phyloP scores from a whole-genome alignment of 2,888 invertebrate genomes.

The Andricus curvator region DNA sequence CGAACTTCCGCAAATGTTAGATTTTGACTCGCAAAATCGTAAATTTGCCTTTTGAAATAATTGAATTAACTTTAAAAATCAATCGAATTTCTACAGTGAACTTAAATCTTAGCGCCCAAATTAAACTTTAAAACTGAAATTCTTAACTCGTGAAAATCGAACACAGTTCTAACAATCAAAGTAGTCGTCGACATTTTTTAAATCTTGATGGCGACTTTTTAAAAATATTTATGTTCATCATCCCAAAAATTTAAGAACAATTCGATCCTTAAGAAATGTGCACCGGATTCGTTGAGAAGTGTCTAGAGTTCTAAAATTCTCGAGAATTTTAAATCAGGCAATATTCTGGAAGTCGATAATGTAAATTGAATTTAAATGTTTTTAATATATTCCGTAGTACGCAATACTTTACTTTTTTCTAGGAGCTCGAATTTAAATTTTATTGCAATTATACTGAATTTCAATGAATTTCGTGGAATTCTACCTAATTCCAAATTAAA shows the following conservation, averaged over 20 bases:
- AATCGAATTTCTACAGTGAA: not conserved
- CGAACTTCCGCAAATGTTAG: not conserved
- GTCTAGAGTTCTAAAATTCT: not conserved
- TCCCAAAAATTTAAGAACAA: not conserved
- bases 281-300: not conserved
- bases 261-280: slow-evolving; percentile 11
- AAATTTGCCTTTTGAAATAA: not conserved
- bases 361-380: too few species aligned
- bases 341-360: not conserved
- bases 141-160: not conserved
- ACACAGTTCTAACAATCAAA: not conserved
- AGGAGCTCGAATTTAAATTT: too few species aligned
- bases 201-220: not conserved
- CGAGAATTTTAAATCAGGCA: not conserved
- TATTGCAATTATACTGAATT: too few species aligned
- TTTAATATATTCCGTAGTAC: too few species aligned
- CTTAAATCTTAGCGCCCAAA: not conserved
- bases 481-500: too few species aligned
- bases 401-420: too few species aligned
- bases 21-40: slow-evolving; percentile 4
- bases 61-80: too few species aligned
- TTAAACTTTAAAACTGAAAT: not conserved
- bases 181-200: not conserved
- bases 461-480: too few species aligned
- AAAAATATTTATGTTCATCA: not conserved